Conservation (phyloP, 2,797 vertebrate species). For the Prunella strophiata region DNA sequence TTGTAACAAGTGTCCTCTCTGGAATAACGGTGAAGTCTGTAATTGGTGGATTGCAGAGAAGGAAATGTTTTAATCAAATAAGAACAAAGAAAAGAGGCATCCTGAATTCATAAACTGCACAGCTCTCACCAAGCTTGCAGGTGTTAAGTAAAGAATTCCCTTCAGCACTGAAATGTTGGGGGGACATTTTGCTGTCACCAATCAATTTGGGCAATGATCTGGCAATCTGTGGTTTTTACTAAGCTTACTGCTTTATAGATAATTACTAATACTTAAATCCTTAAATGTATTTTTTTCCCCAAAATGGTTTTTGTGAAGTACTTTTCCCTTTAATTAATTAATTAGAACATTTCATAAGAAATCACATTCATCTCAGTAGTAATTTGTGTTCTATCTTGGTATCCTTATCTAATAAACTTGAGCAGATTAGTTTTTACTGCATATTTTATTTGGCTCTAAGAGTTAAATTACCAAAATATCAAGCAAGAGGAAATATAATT, state of each 20-base stretch:
- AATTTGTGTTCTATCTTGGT: neutral
- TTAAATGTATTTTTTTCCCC: neutral
- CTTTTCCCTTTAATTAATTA: neutral
- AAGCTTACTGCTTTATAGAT: neutral
- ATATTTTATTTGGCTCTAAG: neutral
- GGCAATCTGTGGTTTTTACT: slow-evolving; percentile 6
- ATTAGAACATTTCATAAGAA: neutral
- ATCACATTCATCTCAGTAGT: neutral
- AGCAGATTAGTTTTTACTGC: neutral
- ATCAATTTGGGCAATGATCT: neutral
- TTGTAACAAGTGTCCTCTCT: neutral
- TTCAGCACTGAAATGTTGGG: neutral
- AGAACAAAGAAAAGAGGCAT: neutral
- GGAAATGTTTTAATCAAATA: neutral
- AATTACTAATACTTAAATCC: slow-evolving; percentile 1
- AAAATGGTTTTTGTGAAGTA: neutral
- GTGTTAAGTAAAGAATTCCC: neutral
- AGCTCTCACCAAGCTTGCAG: neutral
- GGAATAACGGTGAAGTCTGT: neutral
- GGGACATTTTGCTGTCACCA: neutral
- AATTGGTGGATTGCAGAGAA: neutral
- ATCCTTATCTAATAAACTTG: neutral
- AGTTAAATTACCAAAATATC: neutral
- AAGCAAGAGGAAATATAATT: neutral
- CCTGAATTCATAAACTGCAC: neutral